Evolutionary conservation across 2,113 vertebrate genomes (phyloP), one percentile per base, ranked within the genome.

Genomic region (Hydrochoerus hydrochaeris): DNA sequence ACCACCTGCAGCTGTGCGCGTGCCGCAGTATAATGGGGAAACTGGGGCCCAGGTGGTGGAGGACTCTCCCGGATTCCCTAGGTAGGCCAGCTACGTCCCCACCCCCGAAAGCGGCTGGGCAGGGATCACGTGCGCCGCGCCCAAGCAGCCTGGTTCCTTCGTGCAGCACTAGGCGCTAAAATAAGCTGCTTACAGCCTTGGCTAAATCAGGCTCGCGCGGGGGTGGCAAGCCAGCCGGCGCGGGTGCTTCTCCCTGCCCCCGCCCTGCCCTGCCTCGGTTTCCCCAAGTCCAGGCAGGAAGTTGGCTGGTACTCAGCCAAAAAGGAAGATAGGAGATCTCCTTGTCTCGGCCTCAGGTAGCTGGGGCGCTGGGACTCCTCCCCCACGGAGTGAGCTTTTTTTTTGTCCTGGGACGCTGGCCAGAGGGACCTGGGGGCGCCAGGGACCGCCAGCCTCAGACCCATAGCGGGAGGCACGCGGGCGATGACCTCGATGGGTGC

Each of bases 141-240:
- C 94, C 52, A 20, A 97, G 96, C 97, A 97, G 96, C 95, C n/a
- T 88, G 96, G 95, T 98, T 97, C 49, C 7, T 52, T 52, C 97
- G 98, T 98, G 98, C 97, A 1, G 96, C 98, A 97, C 97, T 98
- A 97, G 83, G 96, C 92, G 83, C 98, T 98, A 98, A 98, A 98
- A 98, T 98, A 98, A 98, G 97, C 96, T 97, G 97, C 97, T 97
- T 97, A 96, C 98, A 96, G 98, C 98, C 97, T 95, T 85, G 75
- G 97, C 97, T 98, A 98, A 98, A 98, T 98, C 97, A 13, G 97
- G 98, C 96, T 62, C 95, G 67, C 83, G 97, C 96, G 98, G 98
- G 98, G 98, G 98, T 90, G 96, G 97, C 63, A 85, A 97, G 96
- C 95, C 58, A 95, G 95, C 95, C 54, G 87, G 97, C 90, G 96